These are phyloP conservation scores for Orchestia grillus DNA, from an alignment of 1,140 invertebrate species.

Conservation along the genomic window DNA sequence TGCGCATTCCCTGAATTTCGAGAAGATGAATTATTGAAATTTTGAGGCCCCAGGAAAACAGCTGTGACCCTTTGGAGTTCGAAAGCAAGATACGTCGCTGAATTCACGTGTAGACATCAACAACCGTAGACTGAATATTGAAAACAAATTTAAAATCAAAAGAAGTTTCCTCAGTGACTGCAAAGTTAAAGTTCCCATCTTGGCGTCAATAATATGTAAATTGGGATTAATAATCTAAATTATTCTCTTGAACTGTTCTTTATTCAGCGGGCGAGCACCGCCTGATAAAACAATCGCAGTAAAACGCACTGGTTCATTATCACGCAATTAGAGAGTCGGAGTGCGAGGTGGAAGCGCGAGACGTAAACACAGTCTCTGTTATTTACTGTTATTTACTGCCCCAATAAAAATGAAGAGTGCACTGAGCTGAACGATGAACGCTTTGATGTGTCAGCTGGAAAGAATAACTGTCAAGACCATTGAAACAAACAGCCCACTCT, in stretches of 20 bases:
- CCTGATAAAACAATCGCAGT: background rate
- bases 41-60: background rate
- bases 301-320: slow-evolving; percentile 7
- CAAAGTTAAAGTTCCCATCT: background rate
- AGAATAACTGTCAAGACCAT: slow-evolving; percentile 14
- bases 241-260: background rate
- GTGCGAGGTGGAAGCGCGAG: background rate
- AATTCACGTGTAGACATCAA: too few species aligned
- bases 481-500: background rate
- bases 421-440: background rate
- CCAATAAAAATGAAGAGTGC: background rate
- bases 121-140: background rate
- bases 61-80: background rate
- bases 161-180: background rate
- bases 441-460: slow-evolving; percentile 23
- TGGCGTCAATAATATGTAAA: background rate
- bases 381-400: background rate
- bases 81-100: too few species aligned
- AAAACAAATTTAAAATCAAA: background rate
- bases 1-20: background rate
- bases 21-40: background rate
- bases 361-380: background rate
- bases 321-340: background rate
- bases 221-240: background rate
- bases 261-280: background rate